Percentiles rank a stretch among this genome's conserved stretches.
These are phyloP conservation scores for Nephila pilipes DNA, from an alignment of 1,140 invertebrate species.

Conservation along the genomic window DNA sequence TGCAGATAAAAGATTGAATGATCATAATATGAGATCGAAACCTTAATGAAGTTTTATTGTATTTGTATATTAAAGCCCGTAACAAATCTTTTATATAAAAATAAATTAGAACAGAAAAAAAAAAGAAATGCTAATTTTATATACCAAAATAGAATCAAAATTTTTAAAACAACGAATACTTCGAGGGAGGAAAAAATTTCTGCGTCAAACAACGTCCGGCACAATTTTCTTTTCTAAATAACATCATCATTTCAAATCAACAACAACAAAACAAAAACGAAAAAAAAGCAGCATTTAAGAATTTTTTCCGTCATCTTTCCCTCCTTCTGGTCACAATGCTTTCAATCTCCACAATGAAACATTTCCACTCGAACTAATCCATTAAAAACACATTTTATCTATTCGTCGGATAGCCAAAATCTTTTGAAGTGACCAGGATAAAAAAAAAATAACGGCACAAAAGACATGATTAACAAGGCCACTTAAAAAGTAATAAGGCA, in stretches of 20 bases:
- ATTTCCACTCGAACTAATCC: background rate
- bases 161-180: no score
- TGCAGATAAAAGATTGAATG: no score
- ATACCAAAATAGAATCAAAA: no score
- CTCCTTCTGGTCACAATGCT: background rate
- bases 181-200: background rate
- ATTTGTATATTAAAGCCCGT: no score
- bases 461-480: constrained; percentile 2
- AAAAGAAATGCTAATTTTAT: no score
- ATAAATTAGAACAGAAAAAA: no score
- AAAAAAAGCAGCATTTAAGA: background rate
- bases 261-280: background rate
- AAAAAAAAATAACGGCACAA: background rate
- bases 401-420: background rate
- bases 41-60: no score
- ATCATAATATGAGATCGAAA: no score
- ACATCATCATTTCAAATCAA: background rate
- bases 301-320: background rate
- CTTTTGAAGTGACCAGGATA: background rate
- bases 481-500: constrained; percentile 46
- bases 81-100: no score
- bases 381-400: constrained; percentile 62
- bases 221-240: background rate
- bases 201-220: background rate
- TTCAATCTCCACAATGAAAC: background rate